These are phyloP conservation scores for Pemphigus obesinymphae DNA, from an alignment of 1,140 invertebrate species.

Conservation along the genomic window DNA sequence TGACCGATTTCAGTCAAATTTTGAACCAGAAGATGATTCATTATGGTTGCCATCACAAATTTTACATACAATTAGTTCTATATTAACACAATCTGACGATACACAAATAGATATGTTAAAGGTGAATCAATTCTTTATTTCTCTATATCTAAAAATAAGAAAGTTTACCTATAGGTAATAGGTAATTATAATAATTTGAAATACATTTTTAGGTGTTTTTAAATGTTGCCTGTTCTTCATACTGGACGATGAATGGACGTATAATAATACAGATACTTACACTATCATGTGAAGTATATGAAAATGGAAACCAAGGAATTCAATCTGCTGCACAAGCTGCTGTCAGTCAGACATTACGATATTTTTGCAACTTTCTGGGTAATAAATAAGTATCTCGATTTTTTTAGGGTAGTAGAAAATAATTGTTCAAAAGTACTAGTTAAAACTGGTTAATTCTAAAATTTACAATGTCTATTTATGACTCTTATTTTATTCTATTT, in stretches of 20 bases:
- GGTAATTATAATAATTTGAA: too few relatives aligned
- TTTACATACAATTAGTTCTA: constrained; percentile 72
- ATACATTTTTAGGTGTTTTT: constrained; percentile 62
- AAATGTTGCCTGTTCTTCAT: constrained; percentile 72
- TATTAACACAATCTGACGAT: constrained; percentile 68
- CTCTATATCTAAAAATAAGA: neutral
- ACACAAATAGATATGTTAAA: constrained; percentile 69
- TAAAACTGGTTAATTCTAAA: too few relatives aligned
- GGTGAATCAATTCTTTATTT: constrained; percentile 51
- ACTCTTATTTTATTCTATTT: neutral
- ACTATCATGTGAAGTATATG: constrained; percentile 69
- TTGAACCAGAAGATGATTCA: constrained; percentile 85
- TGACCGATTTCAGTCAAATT: constrained; percentile 82
- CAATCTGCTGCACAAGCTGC: constrained; percentile 76
- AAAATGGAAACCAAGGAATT: constrained; percentile 68
- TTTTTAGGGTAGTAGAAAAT: too few relatives aligned
- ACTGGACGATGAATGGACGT: constrained; percentile 76
- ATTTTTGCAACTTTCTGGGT: constrained; percentile 76
- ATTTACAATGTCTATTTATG: neutral
- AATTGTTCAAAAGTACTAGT: too few relatives aligned
- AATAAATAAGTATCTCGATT: constrained; percentile 43
- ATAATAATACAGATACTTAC: constrained; percentile 73
- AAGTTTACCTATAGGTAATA: too few relatives aligned
- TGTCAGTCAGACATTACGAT: constrained; percentile 72
- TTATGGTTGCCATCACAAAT: constrained; percentile 86